A percentile compares a stretch with the other conserved stretches of the same genome.
Evolutionary conservation across 2,797 vertebrate species (phyloP).

Genomic region (Sphaeramia orbicularis): DNA sequence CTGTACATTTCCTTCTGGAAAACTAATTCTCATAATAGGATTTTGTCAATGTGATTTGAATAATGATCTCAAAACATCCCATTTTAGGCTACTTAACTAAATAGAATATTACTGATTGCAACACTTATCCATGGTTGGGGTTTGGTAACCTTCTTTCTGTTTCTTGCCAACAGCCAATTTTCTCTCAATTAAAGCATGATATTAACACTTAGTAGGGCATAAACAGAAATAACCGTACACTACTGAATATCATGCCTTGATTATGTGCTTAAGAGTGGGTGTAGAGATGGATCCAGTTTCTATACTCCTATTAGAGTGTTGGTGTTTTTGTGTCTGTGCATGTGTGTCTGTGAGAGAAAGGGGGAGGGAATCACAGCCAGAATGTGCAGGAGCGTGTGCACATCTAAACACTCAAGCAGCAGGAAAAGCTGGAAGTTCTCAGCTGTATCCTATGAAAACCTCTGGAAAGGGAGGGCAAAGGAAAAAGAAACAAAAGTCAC

Average conservation of each 20-base stretch:
- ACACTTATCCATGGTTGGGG: constrained; percentile 88
- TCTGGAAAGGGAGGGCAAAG: constrained; percentile 48
- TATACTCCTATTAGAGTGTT: constrained; percentile 66
- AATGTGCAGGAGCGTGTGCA: constrained; percentile 28
- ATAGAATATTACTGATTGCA: constrained; percentile 90
- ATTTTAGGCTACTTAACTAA: constrained; percentile 89
- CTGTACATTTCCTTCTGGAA: constrained; percentile 85
- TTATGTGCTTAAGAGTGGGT: constrained; percentile 83
- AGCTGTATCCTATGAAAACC: constrained; percentile 59
- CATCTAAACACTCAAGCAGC: constrained; percentile 31
- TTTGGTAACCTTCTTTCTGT: constrained; percentile 86
- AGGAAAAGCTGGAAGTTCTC: constrained; percentile 63
- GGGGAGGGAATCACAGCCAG: constrained; percentile 46
- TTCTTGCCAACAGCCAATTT: constrained; percentile 90
- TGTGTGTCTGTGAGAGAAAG: constrained; percentile 47
- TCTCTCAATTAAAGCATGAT: constrained; percentile 91
- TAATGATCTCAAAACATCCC: constrained; percentile 91
- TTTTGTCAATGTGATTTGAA: constrained; percentile 90
- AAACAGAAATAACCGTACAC: constrained; percentile 86
- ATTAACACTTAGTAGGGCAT: constrained; percentile 87
- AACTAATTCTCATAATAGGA: constrained; percentile 89
- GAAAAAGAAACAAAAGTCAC: constrained; percentile 61
- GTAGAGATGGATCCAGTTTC: constrained; percentile 74
- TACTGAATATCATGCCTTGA: constrained; percentile 84
- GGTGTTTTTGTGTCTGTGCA: constrained; percentile 51